Conservation (phyloP, 1,140 invertebrate species). For the Drosophila nannoptera region DNA sequence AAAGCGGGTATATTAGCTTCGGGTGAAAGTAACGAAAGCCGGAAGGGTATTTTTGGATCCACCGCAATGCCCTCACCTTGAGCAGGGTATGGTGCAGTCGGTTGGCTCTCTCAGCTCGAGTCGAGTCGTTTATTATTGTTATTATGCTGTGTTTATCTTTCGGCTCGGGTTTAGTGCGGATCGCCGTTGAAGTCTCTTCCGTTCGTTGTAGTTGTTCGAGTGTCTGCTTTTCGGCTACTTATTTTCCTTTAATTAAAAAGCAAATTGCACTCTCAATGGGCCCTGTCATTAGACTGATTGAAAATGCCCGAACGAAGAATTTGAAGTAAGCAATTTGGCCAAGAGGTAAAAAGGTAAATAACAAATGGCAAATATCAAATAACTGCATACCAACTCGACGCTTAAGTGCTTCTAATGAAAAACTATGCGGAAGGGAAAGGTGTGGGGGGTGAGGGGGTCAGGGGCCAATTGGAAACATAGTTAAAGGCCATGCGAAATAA, state of each 20-base stretch:
- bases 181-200: constrained; percentile 7
- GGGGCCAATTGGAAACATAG: constrained; percentile 39
- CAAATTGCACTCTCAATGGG: constrained; percentile 51
- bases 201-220: constrained; percentile 59
- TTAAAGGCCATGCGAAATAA: constrained; percentile 65
- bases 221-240: constrained; percentile 56
- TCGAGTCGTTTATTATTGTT: constrained; percentile 65
- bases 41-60: too few relatives aligned
- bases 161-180: constrained; percentile 20
- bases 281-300: constrained; percentile 73
- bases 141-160: constrained; percentile 55
- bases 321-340: constrained; percentile 68
- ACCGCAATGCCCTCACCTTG: too few relatives aligned
- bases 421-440: background rate
- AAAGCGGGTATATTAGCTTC: too few relatives aligned
- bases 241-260: constrained; percentile 77
- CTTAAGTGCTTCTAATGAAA: constrained; percentile 72
- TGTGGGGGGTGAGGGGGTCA: constrained; percentile 4
- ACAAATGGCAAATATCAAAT: constrained; percentile 62
- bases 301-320: constrained; percentile 46
- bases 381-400: constrained; percentile 73
- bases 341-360: constrained; percentile 42
- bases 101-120: too few relatives aligned
- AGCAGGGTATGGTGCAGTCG: too few relatives aligned
- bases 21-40: too few relatives aligned